Evolutionary conservation across 2,888 invertebrate species (phyloP), one percentile per base, ranked within the genome.

Genomic region (Caenorhabditis sp.): DNA sequence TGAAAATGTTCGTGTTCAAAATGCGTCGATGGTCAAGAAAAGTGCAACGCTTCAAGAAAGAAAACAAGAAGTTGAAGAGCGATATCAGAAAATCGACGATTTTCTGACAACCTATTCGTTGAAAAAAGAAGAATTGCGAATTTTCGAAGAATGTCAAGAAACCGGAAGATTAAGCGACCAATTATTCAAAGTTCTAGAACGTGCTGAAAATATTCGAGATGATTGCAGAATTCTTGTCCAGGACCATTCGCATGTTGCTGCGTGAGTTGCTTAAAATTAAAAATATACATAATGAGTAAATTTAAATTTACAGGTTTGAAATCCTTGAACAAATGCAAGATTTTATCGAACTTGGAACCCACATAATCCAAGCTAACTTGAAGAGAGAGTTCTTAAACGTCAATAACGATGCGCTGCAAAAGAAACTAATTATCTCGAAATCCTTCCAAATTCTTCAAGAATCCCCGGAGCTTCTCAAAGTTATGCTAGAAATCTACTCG

Each of bases 301-400:
- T 31, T 31, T 10, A 14, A 27, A 2, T 27, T 56, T 56, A 3
- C 2, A 56, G 56, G 17, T 71, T 71, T 27, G 71, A 71, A 59
- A 67, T 71, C 0, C 63, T 67, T 59, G 71, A 71, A 20, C 60
- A 67, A 53, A 67, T 71, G 67, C 71, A 71, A 27, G 63, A 64
- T 17, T 63, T 67, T 12, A 59, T 66, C 31, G 67, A 71, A 10
- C 31, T 63, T 52, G 60, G 71, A 14, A 60, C 61, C 26, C 57
- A 60, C 17, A 67, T 71, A 17, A 67, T 71, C 54, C 59, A 59
- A 23, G 63, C 63, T 27, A 66, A 63, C 27, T 26, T 71, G 57
- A 71, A 71, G 52, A 27, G 71, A 56, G 61, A 71, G 20, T 71
- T 58, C 17, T 4, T 58, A 1, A 17, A 36, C 27, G 8, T 58